Evolutionary conservation across 1,140 invertebrate genomes (phyloP).

Genomic region (Solenopsis invicta): DNA sequence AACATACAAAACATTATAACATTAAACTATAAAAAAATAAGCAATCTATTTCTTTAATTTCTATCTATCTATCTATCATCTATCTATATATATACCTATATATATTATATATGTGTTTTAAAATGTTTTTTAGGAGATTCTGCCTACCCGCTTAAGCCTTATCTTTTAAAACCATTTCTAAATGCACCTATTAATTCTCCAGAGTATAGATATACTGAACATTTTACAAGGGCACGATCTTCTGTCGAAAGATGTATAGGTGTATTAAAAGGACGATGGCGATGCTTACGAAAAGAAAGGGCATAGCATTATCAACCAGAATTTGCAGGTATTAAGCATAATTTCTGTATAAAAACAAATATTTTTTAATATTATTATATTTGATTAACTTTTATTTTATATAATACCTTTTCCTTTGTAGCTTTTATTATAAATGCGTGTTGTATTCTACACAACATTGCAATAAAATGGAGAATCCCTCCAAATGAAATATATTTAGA

Average conservation of each 20-base stretch:
- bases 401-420: background rate
- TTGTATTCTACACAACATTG: slow-evolving; percentile 31
- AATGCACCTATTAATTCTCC: background rate
- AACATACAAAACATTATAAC: too few relatives aligned
- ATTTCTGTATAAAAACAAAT: background rate
- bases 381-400: too few relatives aligned
- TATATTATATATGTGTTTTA: slow-evolving; percentile 19
- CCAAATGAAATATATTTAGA: background rate
- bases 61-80: too few relatives aligned
- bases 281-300: slow-evolving; percentile 21
- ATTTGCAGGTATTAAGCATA: slow-evolving; percentile 8
- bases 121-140: slow-evolving; percentile 29
- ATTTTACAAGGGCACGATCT: background rate
- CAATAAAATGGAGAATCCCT: background rate
- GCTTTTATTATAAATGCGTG: slow-evolving; percentile 22
- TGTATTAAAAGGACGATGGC: slow-evolving; percentile 19
- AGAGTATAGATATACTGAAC: background rate
- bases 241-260: slow-evolving; percentile 10
- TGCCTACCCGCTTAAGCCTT: slow-evolving; percentile 1
- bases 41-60: too few relatives aligned
- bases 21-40: too few relatives aligned
- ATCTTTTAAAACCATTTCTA: slow-evolving; percentile 17
- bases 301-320: slow-evolving; percentile 20
- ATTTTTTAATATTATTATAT: too few relatives aligned
- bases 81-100: too few relatives aligned